Evolutionary conservation across 2,797 vertebrate genomes (phyloP), one percentile per base, ranked within the genome.

Genomic region (Pantherophis alleghaniensis): DNA sequence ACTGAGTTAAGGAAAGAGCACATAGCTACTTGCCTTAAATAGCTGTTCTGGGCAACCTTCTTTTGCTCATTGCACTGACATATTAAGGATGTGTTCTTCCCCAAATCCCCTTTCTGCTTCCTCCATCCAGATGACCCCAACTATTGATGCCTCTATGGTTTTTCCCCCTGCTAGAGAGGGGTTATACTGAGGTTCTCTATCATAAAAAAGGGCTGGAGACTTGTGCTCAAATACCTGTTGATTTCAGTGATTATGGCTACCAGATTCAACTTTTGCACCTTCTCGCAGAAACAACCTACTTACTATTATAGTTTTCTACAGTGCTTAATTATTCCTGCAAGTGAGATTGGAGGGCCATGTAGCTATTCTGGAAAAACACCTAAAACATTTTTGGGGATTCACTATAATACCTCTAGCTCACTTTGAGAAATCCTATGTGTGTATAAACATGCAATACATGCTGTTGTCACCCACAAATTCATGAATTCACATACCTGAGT

Each of bases 281-380:
- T 94, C 63, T 88, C 69, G 57, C 88, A 94, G 94, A 94, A 94
- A 61, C 24, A 96, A 63, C 24, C 69, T 79, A 55, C 86, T 83
- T 87, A 59, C 66, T 32, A 91, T 90, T n/a, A 22, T 42, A 26
- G 61, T 92, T 87, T 88, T 94, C 95, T 94, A 90, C 92, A 94
- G 32, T 28, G 37, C 28, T 86, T 14, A n/a, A n/a, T 86, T 86
- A 63, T 86, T 86, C 47, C 55, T 92, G 47, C 74, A 63, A 83
- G 13, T 61, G 56, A 86, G 47, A 86, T 55, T 53, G 32, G 28
- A 63, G 18, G 14, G 18, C 37, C 59, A 56, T 86, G 55, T 53
- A 57, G 66, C 24, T 83, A 32, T 7, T 87, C 42, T 93, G 26
- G 37, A 28, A 61, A 83, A 18, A 47, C 51, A 90, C 51, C n/a